Evolutionary conservation across 2,888 invertebrate genomes (phyloP).

Genomic region (Meiosimyza decipiens): DNA sequence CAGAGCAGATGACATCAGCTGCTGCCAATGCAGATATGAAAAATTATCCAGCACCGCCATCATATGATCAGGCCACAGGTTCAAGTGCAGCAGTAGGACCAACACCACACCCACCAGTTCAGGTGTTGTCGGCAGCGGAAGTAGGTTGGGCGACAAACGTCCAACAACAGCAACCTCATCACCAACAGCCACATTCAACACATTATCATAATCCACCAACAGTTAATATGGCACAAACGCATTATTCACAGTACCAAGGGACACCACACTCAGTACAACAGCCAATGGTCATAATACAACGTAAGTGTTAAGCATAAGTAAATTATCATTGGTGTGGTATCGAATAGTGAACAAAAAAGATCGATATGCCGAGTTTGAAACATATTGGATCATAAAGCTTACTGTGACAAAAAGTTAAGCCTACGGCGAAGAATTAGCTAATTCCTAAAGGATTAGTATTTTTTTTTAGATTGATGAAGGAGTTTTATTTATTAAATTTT

Average conservation of each 20-base stretch:
- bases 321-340: background rate
- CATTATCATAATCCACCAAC: constrained; percentile 33
- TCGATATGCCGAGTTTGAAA: too few species aligned
- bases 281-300: constrained; percentile 61
- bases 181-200: constrained; percentile 27
- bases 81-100: constrained; percentile 7
- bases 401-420: too few species aligned
- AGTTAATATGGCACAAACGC: constrained; percentile 29
- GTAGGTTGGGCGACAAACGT: constrained; percentile 25
- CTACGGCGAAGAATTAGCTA: too few species aligned
- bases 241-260: constrained; percentile 22
- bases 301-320: constrained; percentile 48
- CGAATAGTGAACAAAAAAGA: too few species aligned
- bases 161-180: constrained; percentile 31
- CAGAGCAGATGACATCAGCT: constrained; percentile 1
- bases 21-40: background rate
- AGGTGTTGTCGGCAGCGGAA: constrained; percentile 37
- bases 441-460: too few species aligned
- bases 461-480: too few species aligned
- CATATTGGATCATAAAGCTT: too few species aligned
- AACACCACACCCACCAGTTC: constrained; percentile 38
- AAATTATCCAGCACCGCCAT: constrained; percentile 50
- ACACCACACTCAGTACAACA: constrained; percentile 40
- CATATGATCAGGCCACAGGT: constrained; percentile 59
- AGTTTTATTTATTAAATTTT: too few species aligned